Base-by-base conservation (phyloP, 2,113 vertebrate genomes). In the Dipodomys spectabilis region DNA sequence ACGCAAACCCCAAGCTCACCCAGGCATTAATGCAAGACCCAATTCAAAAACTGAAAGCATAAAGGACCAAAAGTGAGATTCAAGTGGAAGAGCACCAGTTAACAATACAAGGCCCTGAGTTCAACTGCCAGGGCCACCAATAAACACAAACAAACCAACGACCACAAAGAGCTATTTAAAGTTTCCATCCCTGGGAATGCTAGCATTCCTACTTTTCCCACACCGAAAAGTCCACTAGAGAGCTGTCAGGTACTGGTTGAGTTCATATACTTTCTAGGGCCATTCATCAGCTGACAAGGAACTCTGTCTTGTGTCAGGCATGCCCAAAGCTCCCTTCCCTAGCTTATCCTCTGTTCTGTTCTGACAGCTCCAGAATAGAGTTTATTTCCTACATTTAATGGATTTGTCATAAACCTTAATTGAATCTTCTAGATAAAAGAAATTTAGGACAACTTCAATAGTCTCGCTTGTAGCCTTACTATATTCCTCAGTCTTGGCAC, bases 391-490 rank as follows among this genome's bases (percentile, higher is more conserved):
- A 19, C 74, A 65, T 93, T 95, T 96, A 97, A 96, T 95, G 92
- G 95, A 95, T 97, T 96, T 97, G 93, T 97, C 94, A 97, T 96
- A 96, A 95, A 94, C 82, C 82, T 95, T 97, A 97, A 97, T 96
- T 95, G 96, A 97, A 95, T 96, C 95, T 97, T 96, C 44, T 67
- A 93, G 96, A 96, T 97, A 97, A 97, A 97, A 95, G 90, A 92
- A 95, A 95, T 95, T 88, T 93, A 94, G 86, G 82, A 93, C 92
- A 95, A 83, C 65, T 94, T 95, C 85, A 95, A 81, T 82, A 92
- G 93, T 85, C 79, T 82, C 79, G 32, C 62, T 95, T 93, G 85
- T 92, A 88, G 75, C n/a, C 49, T 85, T 93, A 79, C 35, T 95
- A 72, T 69, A 94, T 85, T 96, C 44, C 82, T 95, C 23, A 86